Conservation (phyloP, 1,140 invertebrate genomes). For the Macrobrachium nipponense region DNA sequence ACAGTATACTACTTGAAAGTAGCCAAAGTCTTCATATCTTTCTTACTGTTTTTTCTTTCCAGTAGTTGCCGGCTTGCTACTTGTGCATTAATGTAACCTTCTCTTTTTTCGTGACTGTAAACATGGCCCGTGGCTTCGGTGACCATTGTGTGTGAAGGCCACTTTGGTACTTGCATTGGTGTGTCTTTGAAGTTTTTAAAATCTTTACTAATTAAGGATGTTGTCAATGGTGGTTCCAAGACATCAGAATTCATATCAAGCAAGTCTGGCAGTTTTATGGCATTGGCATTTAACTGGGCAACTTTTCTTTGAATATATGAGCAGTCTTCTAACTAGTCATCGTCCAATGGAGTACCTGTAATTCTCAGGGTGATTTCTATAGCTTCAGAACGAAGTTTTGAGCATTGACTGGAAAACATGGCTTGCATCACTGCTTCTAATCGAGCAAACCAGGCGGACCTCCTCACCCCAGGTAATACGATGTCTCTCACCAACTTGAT, state of each 20-base stretch:
- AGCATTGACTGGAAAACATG: too few species aligned
- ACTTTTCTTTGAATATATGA: too few species aligned
- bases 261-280: slow-evolving; percentile 21
- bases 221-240: slow-evolving; percentile 31
- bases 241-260: slow-evolving; percentile 18
- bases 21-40: slow-evolving; percentile 32
- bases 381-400: too few species aligned
- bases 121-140: slow-evolving; percentile 24
- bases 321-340: too few species aligned
- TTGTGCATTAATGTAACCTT: background rate
- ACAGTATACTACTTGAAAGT: too few species aligned
- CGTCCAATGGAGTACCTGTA: too few species aligned
- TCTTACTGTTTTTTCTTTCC: slow-evolving; percentile 30
- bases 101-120: slow-evolving; percentile 19
- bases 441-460: slow-evolving; percentile 17
- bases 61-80: background rate
- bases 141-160: too few species aligned
- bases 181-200: too few species aligned
- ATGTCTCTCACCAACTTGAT: slow-evolving; percentile 26
- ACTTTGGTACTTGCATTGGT: too few species aligned
- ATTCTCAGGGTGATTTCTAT: background rate
- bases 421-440: background rate
- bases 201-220: too few species aligned
- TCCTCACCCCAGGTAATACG: slow-evolving; percentile 23
- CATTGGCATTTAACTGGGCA: slow-evolving; percentile 8